Base-by-base conservation (phyloP, 2,113 vertebrate species). In the Psilopogon haemacephalus region DNA sequence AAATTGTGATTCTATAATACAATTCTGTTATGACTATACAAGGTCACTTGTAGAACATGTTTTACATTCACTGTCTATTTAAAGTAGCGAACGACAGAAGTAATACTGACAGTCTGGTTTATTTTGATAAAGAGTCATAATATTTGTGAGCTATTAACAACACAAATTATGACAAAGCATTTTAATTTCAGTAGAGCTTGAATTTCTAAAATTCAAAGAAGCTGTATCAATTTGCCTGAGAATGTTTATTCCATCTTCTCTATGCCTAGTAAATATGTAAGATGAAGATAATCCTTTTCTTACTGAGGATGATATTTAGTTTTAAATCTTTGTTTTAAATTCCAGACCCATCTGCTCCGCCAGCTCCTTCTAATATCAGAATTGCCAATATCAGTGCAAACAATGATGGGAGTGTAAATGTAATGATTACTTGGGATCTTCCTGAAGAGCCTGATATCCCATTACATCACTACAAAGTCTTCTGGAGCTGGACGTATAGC, bases 381-480 rank as follows among this genome's bases (percentile, higher is more conserved):
- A 97, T 99, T 70, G 95, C 95, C 12, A 99, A 98, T 94, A 91
- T 98, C 93, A 98, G 97, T 24, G 40, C 93, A 40, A 97, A 94
- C 9, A 94, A 96, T 4, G 98, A 99, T 15, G 98, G 98, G 8
- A 97, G 93, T 54, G 95, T 99, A 88, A 98, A 96, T 5, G 98
- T 96, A 32, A 95, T 97, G 27, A 95, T 99, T 13, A 96, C 96
- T 54, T 99, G 99, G 99, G 98, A 98, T 23, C 89, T 98, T 56
- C 97, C 98, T 1, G 98, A 98, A 91, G 99, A 99, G 52, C 98
- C 98, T 0, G 99, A 99, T 70, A 97, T 99, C 68, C 99, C 99
- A 11, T 95, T 99, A 17, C 99, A 99, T 72, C 99, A 99, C 97
- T 99, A 98, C 97, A 99, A 99, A 94, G 98, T 99, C 17, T 98